Base-by-base conservation (phyloP, 2,888 invertebrate species). In the Rugalucina vietnamica region DNA sequence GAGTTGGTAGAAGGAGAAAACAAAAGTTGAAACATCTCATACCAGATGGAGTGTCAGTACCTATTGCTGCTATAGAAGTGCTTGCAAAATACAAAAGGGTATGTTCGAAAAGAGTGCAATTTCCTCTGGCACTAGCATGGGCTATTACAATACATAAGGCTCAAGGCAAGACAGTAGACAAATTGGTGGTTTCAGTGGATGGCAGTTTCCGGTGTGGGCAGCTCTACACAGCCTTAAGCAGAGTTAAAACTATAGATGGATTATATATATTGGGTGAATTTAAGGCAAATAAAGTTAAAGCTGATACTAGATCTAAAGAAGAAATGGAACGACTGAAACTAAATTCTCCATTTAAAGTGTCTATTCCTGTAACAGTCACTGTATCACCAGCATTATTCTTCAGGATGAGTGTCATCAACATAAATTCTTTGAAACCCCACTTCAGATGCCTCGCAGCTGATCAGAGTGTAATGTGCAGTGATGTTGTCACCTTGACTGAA, bases 81-180 rank as follows among this genome's bases (percentile, higher is more conserved):
- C n/a, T 54, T 8, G 54, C n/a, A 54, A 54, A 54, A 54, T 21
- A 54, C 4, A 54, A 21, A 54, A 54, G 3, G 21, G n/a, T 54
- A 18, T 18, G 21, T 14, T 18, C 54, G 3, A 54, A 54, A 21
- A 54, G 54, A n/a, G 10, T 14, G 36, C 79, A 75, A 57, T 83
- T 76, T 72, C 76, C 79, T n/a, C 71, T 76, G 18, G n/a, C 34
- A 18, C 71, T 79, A 14, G 34, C 76, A 24, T 83, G 83, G 83
- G 70, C 57, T 29, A 57, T 75, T 21, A 83, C 79, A 24, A 76
- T 83, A 37, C 78, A 82, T 49, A 82, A 82, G 50, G 75, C 32
- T 4, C 82, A 82, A 36, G 82, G 82, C 21, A 79, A 27, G 50
- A 79, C 75, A 54, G 77, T 72, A 14, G 65, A 77, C 21, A 29